Evolutionary conservation across 1,140 invertebrate genomes (phyloP), one percentile per base, ranked within the genome.

Genomic region (Geopemphigus sp.): DNA sequence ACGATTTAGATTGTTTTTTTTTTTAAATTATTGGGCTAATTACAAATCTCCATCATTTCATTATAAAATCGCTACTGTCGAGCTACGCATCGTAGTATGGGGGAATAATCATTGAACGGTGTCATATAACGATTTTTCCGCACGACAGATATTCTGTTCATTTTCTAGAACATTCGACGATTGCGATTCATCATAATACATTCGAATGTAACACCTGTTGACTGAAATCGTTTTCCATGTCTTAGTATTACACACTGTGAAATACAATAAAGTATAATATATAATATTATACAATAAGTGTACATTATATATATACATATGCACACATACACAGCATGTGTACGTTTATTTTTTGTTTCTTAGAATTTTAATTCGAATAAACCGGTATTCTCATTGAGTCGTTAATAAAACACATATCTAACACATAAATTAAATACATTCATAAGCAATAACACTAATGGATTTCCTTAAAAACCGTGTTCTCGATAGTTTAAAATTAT

Each of bases 311-410:
- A 50, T 11, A 14, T 50, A 50, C 12, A 50, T 12, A 50, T 11
- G 4, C 17, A n/a, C 15, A 64, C 8, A 19, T 32, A 32, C 3
- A 64, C 17, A 39, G 22, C 1, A 19, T 26, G 29, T 29, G 10
- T 12, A 45, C 14, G 5, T 50, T 8, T 8, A 70, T 1, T 70
- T 50, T 70, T 50, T 4, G n/a, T 22, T 72, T 26, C 8, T 32
- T 32, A 2, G 56, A 76, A 73, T 73, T 56, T 3, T 26, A 56
- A 73, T 76, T 59, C 24, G 32, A 57, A 59, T 19, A 32, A 76
- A 76, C 72, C 72, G 54, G 54, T 76, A 59, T 76, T 76, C 14
- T 45, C 5, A 76, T 39, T 59, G 72, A 24, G 45, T 45, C 54
- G 14, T 74, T 39, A 15, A 45, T 57, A 59, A 39, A 76, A 57